phyloP scores from a whole-genome alignment of 1,140 invertebrate genomes.

The Sesamia nonagrioides region DNA sequence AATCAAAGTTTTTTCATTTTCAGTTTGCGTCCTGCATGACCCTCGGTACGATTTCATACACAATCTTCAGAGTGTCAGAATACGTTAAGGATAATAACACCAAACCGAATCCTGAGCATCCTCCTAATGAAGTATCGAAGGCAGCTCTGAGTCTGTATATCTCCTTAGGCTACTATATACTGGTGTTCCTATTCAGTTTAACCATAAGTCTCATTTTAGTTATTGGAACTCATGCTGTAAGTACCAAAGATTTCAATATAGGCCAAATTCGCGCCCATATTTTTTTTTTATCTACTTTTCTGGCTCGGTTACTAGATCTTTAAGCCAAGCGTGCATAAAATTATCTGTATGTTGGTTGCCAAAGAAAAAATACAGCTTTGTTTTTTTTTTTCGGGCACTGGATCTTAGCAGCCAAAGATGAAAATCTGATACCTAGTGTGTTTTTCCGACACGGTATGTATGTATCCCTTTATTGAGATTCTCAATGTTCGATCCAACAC shows the following conservation, averaged over 20 bases:
- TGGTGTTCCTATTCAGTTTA: constrained; percentile 71
- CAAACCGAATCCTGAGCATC: constrained; percentile 58
- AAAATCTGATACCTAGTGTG: no score
- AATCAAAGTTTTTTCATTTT: constrained; percentile 48
- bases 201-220: constrained; percentile 74
- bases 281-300: no score
- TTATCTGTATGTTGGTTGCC: no score
- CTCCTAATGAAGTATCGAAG: constrained; percentile 61
- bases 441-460: no score
- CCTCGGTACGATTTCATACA: constrained; percentile 57
- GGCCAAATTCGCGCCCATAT: no score
- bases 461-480: no score
- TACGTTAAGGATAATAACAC: constrained; percentile 62
- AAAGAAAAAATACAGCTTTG: no score
- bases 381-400: no score
- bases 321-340: no score
- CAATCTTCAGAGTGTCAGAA: constrained; percentile 67
- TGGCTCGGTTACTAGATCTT: no score
- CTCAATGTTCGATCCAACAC: no score
- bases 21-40: constrained; percentile 66
- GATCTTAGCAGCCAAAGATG: no score
- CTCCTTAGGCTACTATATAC: constrained; percentile 68
- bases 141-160: constrained; percentile 70
- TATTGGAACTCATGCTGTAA: constrained; percentile 74
- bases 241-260: constrained; percentile 29